Conservation (phyloP, 23 tunicate genomes). For the Halocynthia roretzi region DNA sequence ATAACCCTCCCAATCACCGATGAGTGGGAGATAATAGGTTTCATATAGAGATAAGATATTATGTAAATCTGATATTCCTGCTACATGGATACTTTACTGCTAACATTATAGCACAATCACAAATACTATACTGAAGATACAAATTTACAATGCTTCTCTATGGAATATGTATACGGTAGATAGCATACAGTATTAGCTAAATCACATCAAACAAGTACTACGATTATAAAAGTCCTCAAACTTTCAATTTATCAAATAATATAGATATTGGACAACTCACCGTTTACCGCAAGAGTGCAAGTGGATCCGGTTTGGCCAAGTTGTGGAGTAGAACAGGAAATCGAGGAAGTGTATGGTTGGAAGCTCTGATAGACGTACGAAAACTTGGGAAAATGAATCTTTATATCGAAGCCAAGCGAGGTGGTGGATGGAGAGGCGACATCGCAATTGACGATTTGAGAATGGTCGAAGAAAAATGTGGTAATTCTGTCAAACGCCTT, state of each 20-base stretch:
- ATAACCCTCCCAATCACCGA: too few species aligned
- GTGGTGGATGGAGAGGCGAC: conserved; percentile 62
- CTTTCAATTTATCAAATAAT: too few species aligned
- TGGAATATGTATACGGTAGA: neutral
- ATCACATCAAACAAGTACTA: neutral
- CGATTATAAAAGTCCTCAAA: neutral
- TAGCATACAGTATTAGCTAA: neutral
- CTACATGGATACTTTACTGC: too few species aligned
- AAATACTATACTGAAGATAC: too few species aligned
- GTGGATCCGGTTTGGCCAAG: neutral
- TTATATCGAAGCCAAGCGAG: conserved; percentile 48
- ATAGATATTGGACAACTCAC: conserved; percentile 19
- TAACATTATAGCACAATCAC: too few species aligned
- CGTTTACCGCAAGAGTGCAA: conserved; percentile 2
- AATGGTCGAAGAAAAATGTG: conserved; percentile 56
- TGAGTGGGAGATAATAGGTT: too few species aligned
- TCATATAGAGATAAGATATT: too few species aligned
- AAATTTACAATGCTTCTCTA: too few species aligned
- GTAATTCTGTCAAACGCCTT: conserved; percentile 29
- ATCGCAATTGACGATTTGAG: conserved; percentile 78
- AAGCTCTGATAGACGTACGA: conserved; percentile 5
- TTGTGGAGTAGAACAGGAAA: conserved; percentile 14
- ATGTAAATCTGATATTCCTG: too few species aligned
- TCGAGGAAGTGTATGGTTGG: conserved; percentile 15
- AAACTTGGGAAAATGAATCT: conserved; percentile 11